Evolutionary conservation across 2,888 invertebrate species (phyloP), one percentile per base, ranked within the genome.

Genomic region (Pachymerium ferrugineum): DNA sequence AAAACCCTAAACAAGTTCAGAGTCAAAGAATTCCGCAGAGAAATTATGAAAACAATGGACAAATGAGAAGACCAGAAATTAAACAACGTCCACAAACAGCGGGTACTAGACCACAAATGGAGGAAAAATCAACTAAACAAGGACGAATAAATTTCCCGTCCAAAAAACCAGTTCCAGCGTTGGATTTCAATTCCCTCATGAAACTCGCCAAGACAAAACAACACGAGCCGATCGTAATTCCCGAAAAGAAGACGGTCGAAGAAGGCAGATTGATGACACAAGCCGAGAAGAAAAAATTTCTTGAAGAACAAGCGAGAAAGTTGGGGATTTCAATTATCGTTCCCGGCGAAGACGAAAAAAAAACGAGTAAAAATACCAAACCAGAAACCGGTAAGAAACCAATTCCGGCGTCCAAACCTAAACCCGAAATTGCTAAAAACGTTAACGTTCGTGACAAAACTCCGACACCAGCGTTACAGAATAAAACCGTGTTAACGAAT

Each of bases 181-280:
- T 70, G 33, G 35, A 70, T 33, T 70, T 70, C 22, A 31, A 31
- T 78, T 88, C 91, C 74, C 81, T 95, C 25, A 81, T 95, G 2
- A 91, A 92, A 82, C 83, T 94, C 6, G 94, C 94, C 0, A 91
- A 90, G 78, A 88, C 74, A 80, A 93, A 93, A 80, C 93, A 93
- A 77, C 86, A 88, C 81, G 91, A 93, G 80, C 93, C 93, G 0
- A 81, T 93, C 1, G 85, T 88, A 31, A n/a, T 31, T 3, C 31
- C 31, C 25, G 33, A 33, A 25, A 22, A 12, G 16, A 30, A 62
- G 30, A 28, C 14, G 12, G 69, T 35, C 8, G 72, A 30, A 8
- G 70, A 70, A 25, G 74, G 72, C 6, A 85, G 91, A 62, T 85
- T 89, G 12, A 88, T 94, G 85, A 94, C 94, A 0, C 91, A 91